Evolutionary conservation across 2,113 vertebrate genomes (phyloP), one percentile per base, ranked within the genome.

Genomic region (Sinosuthora webbiana): DNA sequence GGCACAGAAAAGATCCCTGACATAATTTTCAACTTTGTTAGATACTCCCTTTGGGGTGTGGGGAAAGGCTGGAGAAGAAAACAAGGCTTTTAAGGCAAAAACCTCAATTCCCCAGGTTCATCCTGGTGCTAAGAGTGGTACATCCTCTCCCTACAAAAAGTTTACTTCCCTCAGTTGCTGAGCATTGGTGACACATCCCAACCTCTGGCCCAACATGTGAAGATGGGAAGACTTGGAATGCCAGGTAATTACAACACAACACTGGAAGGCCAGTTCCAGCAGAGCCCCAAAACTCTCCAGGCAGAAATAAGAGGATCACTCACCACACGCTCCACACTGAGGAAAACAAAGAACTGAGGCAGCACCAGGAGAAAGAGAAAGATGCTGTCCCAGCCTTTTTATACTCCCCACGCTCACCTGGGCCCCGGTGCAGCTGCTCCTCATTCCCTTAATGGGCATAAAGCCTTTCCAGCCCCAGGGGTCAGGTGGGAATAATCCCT

Each of bases 281-380:
- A 65, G 31, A 64, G 59, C 33, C 49, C 30, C 55, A 14, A 15
- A 56, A n/a, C 19, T 17, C 39, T n/a, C 5, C 10, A 13, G 39
- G 60, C 52, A 91, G 47, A 59, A 86, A 15, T 35, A 82, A 71
- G 24, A 63, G 0, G 0, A 10, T 7, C 49, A 47, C 73, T 75
- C 80, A 86, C 60, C 11, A 0, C 19, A 22, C 0, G 0, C 37
- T 63, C 21, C 2, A 0, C 0, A 3, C 12, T 0, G 5, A 62
- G 22, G 9, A 44, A 5, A 14, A 15, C 5, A 19, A 10, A 47
- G 68, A 52, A 10, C 22, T 4, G 0, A n/a, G 0, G 1, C 37
- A 77, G 10, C 20, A 20, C 5, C 11, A 25, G 44, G 7, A 1
- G 0, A 52, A 3, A 6, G 0, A 0, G 0, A 1, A 1, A 4